Conservation (phyloP, 2,797 vertebrate species). For the Spizella passerina region DNA sequence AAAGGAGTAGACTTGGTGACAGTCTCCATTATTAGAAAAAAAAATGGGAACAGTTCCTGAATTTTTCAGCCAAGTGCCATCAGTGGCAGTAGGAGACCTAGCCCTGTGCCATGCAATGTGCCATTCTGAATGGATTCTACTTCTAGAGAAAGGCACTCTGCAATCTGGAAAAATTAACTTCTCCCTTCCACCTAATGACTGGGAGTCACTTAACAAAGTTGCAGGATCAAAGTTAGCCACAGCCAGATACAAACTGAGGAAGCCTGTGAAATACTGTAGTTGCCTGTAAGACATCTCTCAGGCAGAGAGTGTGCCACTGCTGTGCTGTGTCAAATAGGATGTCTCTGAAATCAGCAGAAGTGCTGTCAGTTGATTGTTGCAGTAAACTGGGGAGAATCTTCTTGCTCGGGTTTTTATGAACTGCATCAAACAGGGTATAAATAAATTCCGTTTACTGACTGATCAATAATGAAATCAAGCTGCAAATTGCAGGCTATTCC, state of each 20-base stretch:
- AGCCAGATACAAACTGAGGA: not conserved
- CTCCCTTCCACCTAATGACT: not conserved
- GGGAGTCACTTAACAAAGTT: not conserved
- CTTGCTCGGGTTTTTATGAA: not conserved
- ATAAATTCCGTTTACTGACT: not conserved
- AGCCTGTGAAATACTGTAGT: not conserved
- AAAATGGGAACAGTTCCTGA: not conserved
- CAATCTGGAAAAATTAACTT: not conserved
- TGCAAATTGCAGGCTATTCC: not conserved
- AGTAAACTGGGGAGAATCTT: not conserved
- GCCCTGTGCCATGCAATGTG: not conserved
- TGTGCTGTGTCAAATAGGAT: not conserved
- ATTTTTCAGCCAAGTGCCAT: not conserved
- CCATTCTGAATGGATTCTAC: not conserved
- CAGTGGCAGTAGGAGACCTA: not conserved
- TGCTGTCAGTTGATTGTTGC: not conserved
- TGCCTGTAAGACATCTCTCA: not conserved
- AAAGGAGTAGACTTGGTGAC: not conserved
- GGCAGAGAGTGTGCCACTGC: not conserved
- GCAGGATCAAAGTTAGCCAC: not conserved
- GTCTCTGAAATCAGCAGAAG: not conserved
- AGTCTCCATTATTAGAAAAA: not conserved
- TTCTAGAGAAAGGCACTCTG: not conserved
- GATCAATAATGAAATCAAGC: constrained; percentile 50
- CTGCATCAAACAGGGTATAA: not conserved